Conservation (phyloP, 2,797 vertebrate genomes). For the Halcyon leucocephala region DNA sequence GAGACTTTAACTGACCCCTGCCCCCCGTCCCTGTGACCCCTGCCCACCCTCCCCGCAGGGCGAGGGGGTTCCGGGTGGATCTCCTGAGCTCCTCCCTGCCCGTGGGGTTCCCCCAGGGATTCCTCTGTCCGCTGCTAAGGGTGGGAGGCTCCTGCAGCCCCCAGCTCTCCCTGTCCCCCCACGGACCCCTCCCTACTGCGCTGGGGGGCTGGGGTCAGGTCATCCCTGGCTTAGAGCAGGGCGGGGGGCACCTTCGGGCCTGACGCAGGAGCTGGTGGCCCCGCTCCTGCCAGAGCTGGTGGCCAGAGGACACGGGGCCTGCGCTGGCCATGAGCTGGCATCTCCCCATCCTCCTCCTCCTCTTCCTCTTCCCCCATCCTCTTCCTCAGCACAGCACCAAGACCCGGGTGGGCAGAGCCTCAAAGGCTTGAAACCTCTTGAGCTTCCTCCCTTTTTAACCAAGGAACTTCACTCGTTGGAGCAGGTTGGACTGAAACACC, state of each 20-base stretch:
- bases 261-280: neutral
- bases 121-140: neutral
- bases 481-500: too few relatives aligned
- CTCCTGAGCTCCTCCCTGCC: neutral
- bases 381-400: too few relatives aligned
- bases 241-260: neutral
- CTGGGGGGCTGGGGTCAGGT: rapidly evolving
- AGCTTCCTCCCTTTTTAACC: too few relatives aligned
- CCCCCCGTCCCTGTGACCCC: too few relatives aligned
- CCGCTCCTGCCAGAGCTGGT: neutral
- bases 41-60: neutral
- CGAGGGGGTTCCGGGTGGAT: neutral
- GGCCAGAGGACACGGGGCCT: rapidly evolving
- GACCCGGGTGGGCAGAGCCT: too few relatives aligned
- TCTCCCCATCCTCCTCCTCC: neutral
- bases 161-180: rapidly evolving
- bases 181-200: neutral
- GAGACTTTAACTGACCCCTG: neutral
- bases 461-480: too few relatives aligned
- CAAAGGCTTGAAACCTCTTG: too few relatives aligned
- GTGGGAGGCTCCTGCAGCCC: neutral
- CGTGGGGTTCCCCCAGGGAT: rapidly evolving
- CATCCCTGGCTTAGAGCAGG: neutral
- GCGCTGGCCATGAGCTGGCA: neutral
- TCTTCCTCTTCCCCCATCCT: too few relatives aligned